These are phyloP conservation scores for Colletes latitarsis DNA, from an alignment of 1,140 invertebrate species.

Conservation along the genomic window DNA sequence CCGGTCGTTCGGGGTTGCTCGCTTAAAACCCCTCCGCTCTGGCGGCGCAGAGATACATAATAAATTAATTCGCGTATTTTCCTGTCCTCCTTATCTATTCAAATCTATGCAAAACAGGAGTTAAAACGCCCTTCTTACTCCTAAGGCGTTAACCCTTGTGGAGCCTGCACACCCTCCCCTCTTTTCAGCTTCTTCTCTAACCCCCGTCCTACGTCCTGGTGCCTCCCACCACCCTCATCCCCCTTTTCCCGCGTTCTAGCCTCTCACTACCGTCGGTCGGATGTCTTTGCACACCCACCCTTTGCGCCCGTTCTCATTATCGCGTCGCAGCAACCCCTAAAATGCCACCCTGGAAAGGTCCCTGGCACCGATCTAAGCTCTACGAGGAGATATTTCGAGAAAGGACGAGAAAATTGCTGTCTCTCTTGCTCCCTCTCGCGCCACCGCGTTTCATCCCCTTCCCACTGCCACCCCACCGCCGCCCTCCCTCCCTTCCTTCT, in stretches of 20 bases:
- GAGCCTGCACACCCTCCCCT: conserved; percentile 52
- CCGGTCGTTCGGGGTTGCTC: conserved; percentile 55
- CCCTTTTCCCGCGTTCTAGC: conserved; percentile 58
- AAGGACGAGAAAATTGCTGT: conserved; percentile 66
- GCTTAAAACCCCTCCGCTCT: conserved; percentile 57
- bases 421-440: conserved; percentile 44
- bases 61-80: conserved; percentile 81
- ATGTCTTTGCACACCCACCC: conserved; percentile 77
- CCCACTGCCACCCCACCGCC: neutral
- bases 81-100: conserved; percentile 78
- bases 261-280: conserved; percentile 68
- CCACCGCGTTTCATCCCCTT: conserved; percentile 1
- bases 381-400: conserved; percentile 66
- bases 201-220: conserved; percentile 23
- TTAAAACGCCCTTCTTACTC: conserved; percentile 78
- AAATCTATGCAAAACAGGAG: conserved; percentile 81
- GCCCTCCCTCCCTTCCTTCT: conserved; percentile 17
- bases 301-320: conserved; percentile 79
- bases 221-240: conserved; percentile 23
- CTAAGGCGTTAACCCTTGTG: conserved; percentile 78
- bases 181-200: conserved; percentile 59
- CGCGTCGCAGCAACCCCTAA: conserved; percentile 78
- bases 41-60: conserved; percentile 76
- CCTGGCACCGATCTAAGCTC: conserved; percentile 71
- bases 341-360: conserved; percentile 78